A percentile compares a stretch with the other conserved stretches of the same genome.
phyloP scores from a whole-genome alignment of 2,888 invertebrate species.

The Polietes domitor region DNA sequence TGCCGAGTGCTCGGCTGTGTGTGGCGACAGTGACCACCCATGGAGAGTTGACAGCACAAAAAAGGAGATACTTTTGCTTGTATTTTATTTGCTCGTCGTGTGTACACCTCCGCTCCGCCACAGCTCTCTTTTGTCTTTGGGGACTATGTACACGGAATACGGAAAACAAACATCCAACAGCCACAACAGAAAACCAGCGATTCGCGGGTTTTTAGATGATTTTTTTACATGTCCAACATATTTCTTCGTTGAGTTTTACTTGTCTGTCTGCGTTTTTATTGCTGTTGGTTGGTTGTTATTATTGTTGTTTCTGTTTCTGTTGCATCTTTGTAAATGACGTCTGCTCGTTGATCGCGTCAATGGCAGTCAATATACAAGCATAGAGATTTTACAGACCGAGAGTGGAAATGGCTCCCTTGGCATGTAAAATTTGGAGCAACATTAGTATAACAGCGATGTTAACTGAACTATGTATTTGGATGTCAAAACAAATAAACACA shows the following conservation, averaged over 20 bases:
- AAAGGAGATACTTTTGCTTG: slow-evolving; percentile 36
- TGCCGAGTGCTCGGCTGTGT: slow-evolving; percentile 49
- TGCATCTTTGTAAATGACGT: no score
- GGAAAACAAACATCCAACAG: background rate
- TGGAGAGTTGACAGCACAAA: slow-evolving; percentile 52
- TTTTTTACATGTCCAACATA: background rate
- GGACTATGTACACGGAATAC: slow-evolving; percentile 14
- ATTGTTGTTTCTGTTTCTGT: no score
- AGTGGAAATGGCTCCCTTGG: no score
- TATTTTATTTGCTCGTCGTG: background rate
- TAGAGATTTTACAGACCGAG: no score
- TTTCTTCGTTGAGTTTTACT: background rate
- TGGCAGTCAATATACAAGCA: no score
- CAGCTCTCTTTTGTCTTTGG: slow-evolving; percentile 22
- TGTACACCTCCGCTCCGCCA: background rate
- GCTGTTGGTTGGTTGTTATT: background rate
- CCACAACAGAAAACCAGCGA: background rate
- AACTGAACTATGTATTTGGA: no score
- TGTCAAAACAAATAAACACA: no score
- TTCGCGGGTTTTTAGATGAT: background rate
- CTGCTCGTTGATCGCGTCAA: no score
- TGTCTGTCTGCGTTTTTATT: background rate
- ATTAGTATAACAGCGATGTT: no score
- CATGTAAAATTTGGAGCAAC: no score
- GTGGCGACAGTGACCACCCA: slow-evolving; percentile 70